A percentile compares a stretch with the other conserved stretches of the same genome.
phyloP scores from a whole-genome alignment of 2,888 invertebrate species.

The Formica aserva region DNA sequence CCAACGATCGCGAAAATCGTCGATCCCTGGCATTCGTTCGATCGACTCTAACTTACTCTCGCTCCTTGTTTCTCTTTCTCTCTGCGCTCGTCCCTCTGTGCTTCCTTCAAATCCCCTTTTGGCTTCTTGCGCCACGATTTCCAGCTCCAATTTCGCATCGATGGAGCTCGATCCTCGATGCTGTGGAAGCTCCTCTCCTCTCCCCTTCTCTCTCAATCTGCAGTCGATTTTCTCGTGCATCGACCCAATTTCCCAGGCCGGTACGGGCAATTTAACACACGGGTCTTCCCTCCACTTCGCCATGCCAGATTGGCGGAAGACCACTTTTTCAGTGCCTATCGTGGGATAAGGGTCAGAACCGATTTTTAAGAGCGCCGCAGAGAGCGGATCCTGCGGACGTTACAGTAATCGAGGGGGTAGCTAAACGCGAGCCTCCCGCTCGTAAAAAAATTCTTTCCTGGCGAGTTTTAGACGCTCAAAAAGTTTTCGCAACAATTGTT shows the following conservation, averaged over 20 bases:
- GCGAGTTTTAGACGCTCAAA: slow-evolving; percentile 8
- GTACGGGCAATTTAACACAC: slow-evolving; percentile 74
- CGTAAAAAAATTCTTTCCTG: slow-evolving; percentile 26
- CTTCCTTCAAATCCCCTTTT: slow-evolving; percentile 34
- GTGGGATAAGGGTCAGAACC: slow-evolving; percentile 58
- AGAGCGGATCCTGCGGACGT: slow-evolving; percentile 16
- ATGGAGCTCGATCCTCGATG: slow-evolving; percentile 60
- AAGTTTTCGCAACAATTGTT: background rate
- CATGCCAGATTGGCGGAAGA: slow-evolving; percentile 52
- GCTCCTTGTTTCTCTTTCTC: slow-evolving; percentile 10
- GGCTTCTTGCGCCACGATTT: slow-evolving; percentile 65
- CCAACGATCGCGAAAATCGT: slow-evolving; percentile 49
- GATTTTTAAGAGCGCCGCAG: slow-evolving; percentile 60
- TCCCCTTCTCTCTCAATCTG: slow-evolving; percentile 69
- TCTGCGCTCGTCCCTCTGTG: slow-evolving; percentile 27
- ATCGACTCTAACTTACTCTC: slow-evolving; percentile 28
- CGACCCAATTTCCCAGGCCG: slow-evolving; percentile 73
- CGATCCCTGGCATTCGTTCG: slow-evolving; percentile 41
- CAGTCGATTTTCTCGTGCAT: slow-evolving; percentile 76
- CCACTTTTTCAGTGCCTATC: slow-evolving; percentile 55
- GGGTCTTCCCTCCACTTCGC: slow-evolving; percentile 54
- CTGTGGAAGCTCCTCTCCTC: slow-evolving; percentile 10
- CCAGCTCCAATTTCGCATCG: slow-evolving; percentile 74
- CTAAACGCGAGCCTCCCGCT: slow-evolving; percentile 11
- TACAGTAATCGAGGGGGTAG: slow-evolving; percentile 36